Percentiles rank a stretch among this genome's conserved stretches.
Conservation (phyloP, 2,113 vertebrate genomes). For the Callipepla californica region DNA sequence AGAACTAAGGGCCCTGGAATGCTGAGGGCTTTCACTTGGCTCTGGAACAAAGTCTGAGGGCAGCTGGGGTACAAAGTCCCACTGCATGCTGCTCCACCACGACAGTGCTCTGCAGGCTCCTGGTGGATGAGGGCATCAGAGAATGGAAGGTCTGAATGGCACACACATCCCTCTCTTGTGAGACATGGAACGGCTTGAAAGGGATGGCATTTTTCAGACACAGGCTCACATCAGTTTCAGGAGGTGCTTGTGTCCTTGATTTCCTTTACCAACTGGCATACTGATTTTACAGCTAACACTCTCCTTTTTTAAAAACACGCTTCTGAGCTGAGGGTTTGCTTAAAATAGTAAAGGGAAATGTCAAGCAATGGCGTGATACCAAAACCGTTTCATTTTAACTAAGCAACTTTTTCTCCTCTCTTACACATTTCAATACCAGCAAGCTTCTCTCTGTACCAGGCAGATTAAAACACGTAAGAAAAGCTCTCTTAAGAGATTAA, state of each 20-base stretch:
- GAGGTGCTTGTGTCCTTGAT: not conserved
- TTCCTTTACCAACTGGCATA: not conserved
- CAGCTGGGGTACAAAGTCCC: not conserved
- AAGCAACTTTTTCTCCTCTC: not conserved
- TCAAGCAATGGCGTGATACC: not conserved
- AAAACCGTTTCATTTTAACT: not conserved
- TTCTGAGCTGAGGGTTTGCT: not conserved
- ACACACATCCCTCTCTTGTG: not conserved
- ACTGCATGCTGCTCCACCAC: not conserved
- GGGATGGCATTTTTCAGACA: not conserved
- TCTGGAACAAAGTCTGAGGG: not conserved
- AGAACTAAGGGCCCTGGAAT: accelerated
- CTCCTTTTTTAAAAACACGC: not conserved
- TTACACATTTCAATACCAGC: not conserved
- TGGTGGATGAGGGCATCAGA: accelerated
- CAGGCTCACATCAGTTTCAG: not conserved
- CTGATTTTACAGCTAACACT: not conserved
- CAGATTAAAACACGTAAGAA: not conserved
- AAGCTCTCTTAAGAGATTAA: not conserved
- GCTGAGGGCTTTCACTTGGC: not conserved
- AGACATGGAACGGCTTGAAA: not conserved
- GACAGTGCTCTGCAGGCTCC: not conserved
- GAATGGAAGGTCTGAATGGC: not conserved
- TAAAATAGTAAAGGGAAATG: not conserved
- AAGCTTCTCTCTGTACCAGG: not conserved